phyloP scores from a whole-genome alignment of 2,797 vertebrate genomes.

The Bufotes viridis region DNA sequence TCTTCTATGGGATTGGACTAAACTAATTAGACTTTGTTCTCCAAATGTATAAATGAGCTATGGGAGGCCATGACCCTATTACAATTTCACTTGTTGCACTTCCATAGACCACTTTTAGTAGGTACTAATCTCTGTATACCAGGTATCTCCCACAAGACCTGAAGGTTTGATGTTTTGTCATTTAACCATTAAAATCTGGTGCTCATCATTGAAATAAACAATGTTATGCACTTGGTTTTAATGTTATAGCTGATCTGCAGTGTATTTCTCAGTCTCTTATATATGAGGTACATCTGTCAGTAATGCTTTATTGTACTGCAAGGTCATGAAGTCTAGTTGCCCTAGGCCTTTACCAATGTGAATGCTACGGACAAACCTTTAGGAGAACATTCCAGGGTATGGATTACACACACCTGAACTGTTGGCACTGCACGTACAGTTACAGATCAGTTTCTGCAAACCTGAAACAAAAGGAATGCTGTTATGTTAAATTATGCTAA shows the following conservation, averaged over 20 bases:
- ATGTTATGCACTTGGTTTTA: neutral
- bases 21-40: no score
- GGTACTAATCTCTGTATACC: neutral
- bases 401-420: constrained; percentile 61
- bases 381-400: constrained; percentile 52
- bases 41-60: no score
- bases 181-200: neutral
- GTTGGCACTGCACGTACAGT: constrained; percentile 43
- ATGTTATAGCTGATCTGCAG: neutral
- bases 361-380: constrained; percentile 52
- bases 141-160: neutral
- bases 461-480: constrained; percentile 50
- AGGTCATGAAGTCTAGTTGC: constrained; percentile 12
- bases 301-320: constrained; percentile 7
- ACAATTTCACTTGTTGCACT: neutral
- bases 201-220: neutral
- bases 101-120: neutral
- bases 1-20: no score
- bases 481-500: constrained; percentile 58
- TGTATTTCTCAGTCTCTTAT: constrained; percentile 5
- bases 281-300: neutral
- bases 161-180: neutral
- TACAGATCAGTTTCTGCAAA: constrained; percentile 49
- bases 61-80: no score
- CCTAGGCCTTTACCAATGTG: constrained; percentile 45